Percentiles rank a stretch among this genome's conserved stretches.
phyloP scores from a whole-genome alignment of 2,113 vertebrate species.

The Pholis gunnellus region DNA sequence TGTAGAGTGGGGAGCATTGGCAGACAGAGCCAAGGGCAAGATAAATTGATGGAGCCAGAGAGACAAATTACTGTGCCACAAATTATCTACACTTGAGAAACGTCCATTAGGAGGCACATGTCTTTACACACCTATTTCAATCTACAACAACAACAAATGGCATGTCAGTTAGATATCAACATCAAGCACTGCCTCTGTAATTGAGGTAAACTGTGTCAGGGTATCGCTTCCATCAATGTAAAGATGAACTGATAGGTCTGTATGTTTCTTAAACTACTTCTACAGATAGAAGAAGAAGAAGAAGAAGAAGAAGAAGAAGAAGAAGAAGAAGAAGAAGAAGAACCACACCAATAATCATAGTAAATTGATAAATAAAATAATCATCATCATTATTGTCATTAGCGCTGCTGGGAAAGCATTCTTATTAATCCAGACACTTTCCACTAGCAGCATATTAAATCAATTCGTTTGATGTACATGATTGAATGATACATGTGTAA shows the following conservation, averaged over 20 bases:
- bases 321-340: too few species aligned
- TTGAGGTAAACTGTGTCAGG: not conserved
- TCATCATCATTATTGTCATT: not conserved
- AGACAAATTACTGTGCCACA: slow-evolving; percentile 62
- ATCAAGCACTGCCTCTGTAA: not conserved
- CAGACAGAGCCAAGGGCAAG: slow-evolving; percentile 40
- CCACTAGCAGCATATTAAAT: not conserved
- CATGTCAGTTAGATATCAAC: slow-evolving; percentile 4
- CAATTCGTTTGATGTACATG: slow-evolving; percentile 9
- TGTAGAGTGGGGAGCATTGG: not conserved
- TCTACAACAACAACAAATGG: not conserved
- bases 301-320: too few species aligned
- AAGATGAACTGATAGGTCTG: not conserved
- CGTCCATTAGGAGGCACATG: slow-evolving; percentile 22
- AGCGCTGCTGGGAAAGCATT: not conserved
- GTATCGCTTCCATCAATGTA: not conserved
- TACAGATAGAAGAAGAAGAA: not conserved
- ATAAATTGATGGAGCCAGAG: slow-evolving; percentile 61
- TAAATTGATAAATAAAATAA: not conserved
- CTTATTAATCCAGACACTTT: not conserved
- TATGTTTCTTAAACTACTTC: not conserved
- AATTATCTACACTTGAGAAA: slow-evolving; percentile 55
- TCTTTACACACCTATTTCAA: slow-evolving; percentile 39
- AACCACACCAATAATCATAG: not conserved
- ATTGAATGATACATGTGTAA: slow-evolving; percentile 22